Percentiles rank a stretch among this genome's conserved stretches.
Conservation (phyloP, 2,113 vertebrate species). For the Taxidea taxus region DNA sequence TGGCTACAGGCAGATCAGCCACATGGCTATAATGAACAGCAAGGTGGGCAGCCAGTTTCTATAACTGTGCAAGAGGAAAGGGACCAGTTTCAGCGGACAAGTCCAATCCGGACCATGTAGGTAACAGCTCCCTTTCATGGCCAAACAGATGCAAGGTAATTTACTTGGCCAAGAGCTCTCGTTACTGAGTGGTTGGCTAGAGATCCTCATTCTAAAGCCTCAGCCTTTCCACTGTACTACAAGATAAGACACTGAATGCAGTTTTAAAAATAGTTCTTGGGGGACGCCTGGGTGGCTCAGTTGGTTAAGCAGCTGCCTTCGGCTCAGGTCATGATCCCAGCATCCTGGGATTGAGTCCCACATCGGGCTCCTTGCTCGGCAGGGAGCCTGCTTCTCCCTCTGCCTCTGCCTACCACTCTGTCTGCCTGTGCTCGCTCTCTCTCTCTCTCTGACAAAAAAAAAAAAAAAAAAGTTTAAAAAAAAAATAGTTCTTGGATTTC, state of each 20-base stretch:
- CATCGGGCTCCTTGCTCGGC: no score
- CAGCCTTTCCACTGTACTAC: neutral
- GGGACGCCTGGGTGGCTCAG: no score
- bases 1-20: neutral
- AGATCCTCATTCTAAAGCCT: constrained; percentile 3
- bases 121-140: neutral
- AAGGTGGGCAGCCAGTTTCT: neutral
- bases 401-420: no score
- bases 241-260: neutral
- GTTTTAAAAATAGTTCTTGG: neutral
- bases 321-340: no score
- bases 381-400: no score
- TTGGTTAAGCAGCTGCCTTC: no score
- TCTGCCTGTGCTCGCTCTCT: no score
- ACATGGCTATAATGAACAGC: neutral
- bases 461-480: no score
- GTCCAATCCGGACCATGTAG: neutral
- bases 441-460: no score
- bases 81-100: neutral
- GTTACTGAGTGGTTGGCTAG: neutral
- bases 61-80: neutral
- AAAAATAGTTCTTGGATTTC: neutral
- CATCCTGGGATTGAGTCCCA: no score
- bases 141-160: neutral
- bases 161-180: neutral